These are phyloP conservation scores for Antennarius maculatus DNA, from an alignment of 2,797 vertebrate species.

Conservation along the genomic window DNA sequence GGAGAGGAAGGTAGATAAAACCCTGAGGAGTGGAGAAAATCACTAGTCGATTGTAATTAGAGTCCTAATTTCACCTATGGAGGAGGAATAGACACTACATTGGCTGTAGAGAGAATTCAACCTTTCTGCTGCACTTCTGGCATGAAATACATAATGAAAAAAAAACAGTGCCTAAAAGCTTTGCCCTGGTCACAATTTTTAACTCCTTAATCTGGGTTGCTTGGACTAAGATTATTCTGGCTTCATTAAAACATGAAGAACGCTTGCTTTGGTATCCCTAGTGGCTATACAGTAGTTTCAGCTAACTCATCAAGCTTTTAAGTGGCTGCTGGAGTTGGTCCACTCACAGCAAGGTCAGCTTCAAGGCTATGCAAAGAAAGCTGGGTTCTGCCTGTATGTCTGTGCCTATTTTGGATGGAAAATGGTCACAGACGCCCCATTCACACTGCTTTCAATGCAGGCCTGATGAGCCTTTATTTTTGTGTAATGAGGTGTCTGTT, in stretches of 20 bases:
- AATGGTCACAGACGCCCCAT: not conserved
- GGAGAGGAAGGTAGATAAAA: conserved; percentile 67
- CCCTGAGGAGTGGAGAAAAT: conserved; percentile 68
- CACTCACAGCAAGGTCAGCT: conserved; percentile 61
- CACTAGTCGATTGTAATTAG: conserved; percentile 77
- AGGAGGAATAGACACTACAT: conserved; percentile 50
- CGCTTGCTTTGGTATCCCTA: conserved; percentile 37
- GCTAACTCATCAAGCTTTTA: conserved; percentile 57
- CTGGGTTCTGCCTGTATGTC: conserved; percentile 1
- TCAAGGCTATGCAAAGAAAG: conserved; percentile 30
- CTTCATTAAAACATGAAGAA: conserved; percentile 57
- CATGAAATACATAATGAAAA: conserved; percentile 29
- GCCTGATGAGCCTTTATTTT: too few species aligned
- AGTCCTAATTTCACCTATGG: conserved; percentile 63
- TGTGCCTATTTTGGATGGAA: conserved; percentile 39
- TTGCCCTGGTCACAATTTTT: conserved; percentile 41
- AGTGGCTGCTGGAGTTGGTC: conserved; percentile 37
- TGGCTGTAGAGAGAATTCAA: conserved; percentile 51
- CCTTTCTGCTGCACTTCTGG: conserved; percentile 49
- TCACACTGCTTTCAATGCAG: conserved; percentile 13
- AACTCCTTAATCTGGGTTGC: conserved; percentile 51
- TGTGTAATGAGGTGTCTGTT: too few species aligned
- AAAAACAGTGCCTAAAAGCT: conserved; percentile 37
- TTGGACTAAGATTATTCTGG: conserved; percentile 44
- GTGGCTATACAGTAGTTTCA: conserved; percentile 42